Percentiles rank a stretch among this genome's conserved stretches.
Conservation (phyloP, 2,888 invertebrate genomes). For the Campaea margaritaria region DNA sequence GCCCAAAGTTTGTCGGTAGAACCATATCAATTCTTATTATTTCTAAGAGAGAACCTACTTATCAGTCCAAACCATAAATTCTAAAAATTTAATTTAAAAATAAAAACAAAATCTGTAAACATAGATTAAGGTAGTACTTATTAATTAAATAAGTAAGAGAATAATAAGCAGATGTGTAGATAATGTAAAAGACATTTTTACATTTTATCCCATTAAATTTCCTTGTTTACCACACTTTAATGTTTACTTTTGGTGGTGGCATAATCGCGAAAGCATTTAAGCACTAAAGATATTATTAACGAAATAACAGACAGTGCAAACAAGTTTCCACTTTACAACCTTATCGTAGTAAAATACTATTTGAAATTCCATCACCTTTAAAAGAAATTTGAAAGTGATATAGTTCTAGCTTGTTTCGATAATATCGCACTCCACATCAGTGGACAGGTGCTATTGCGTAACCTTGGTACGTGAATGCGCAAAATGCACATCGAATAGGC, state of each 20-base stretch:
- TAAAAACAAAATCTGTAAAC: too few relatives aligned
- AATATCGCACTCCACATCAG: constrained; percentile 28
- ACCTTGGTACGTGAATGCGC: constrained; percentile 48
- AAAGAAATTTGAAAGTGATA: constrained; percentile 1
- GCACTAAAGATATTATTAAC: constrained; percentile 12
- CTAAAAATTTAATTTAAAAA: too few relatives aligned
- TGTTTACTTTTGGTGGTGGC: neutral
- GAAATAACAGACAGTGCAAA: constrained; percentile 2
- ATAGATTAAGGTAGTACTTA: too few relatives aligned
- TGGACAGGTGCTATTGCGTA: constrained; percentile 50
- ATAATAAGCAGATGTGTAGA: too few relatives aligned
- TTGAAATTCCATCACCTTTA: neutral
- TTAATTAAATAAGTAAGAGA: too few relatives aligned
- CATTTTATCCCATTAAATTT: too few relatives aligned
- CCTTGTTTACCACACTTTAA: too few relatives aligned
- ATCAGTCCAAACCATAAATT: too few relatives aligned
- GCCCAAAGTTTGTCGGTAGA: too few relatives aligned
- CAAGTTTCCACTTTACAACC: constrained; percentile 2
- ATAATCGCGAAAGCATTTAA: neutral
- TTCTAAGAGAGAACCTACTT: too few relatives aligned
- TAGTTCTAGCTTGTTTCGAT: constrained; percentile 1
- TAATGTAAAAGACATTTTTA: too few relatives aligned
- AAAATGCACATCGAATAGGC: constrained; percentile 22
- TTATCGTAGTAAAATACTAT: neutral
- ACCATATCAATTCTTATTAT: too few relatives aligned